Conservation (phyloP, 2,797 vertebrate species). For the Artibeus jamaicensis region DNA sequence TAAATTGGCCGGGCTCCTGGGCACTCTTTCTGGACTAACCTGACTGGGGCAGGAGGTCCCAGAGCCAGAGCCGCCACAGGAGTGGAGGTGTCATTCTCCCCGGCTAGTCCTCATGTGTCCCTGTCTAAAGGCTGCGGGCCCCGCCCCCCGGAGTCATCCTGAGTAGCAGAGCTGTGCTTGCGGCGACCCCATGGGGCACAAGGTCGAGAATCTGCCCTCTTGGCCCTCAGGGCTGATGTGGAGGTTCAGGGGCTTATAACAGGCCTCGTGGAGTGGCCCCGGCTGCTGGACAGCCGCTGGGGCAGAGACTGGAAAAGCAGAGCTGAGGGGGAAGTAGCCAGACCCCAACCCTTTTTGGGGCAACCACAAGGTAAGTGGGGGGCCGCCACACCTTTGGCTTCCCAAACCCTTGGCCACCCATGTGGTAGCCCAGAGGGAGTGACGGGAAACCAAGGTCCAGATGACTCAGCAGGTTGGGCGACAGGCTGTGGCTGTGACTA, state of each 20-base stretch:
- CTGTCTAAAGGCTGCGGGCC: not conserved
- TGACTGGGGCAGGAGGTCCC: not conserved
- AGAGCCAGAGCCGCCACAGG: not conserved
- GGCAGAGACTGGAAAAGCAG: not conserved
- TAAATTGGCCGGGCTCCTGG: not conserved
- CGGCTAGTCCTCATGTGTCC: not conserved
- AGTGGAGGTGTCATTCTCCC: not conserved
- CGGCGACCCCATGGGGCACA: not conserved
- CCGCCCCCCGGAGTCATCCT: not conserved
- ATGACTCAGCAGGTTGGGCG: not conserved
- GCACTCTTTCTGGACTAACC: not conserved
- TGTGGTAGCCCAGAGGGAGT: not conserved
- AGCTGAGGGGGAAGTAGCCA: not conserved
- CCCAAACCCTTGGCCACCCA: not conserved
- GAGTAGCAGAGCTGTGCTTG: not conserved
- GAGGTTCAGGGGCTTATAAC: not conserved
- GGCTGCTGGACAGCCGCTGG: not conserved
- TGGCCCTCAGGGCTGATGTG: not conserved
- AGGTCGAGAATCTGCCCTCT: not conserved
- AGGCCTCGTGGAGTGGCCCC: not conserved
- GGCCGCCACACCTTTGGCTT: not conserved
- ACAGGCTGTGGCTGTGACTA: not conserved
- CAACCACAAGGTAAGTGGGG: not conserved
- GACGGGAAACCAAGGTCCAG: not conserved
- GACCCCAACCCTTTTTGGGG: not conserved